Evolutionary conservation across 2,888 invertebrate species (phyloP).

Genomic region (Volucella inflata): DNA sequence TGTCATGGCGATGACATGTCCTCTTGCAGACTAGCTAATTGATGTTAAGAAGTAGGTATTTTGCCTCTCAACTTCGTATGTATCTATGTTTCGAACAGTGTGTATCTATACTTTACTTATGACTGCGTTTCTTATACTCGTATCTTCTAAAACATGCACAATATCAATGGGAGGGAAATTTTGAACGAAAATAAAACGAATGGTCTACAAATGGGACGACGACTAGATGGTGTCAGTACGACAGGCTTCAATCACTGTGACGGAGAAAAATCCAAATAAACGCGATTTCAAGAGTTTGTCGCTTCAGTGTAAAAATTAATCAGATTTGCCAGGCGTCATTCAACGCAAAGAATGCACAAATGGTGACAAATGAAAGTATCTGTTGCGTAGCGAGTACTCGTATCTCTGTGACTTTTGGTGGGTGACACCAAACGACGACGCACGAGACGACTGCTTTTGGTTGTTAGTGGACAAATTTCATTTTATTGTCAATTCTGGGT

Average conservation of each 20-base stretch:
- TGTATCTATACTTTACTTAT: constrained; percentile 4
- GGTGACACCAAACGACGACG: neutral
- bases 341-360: constrained; percentile 56
- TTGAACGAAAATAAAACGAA: neutral
- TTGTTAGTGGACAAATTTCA: constrained; percentile 5
- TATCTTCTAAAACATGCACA: constrained; percentile 9
- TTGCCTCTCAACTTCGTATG: constrained; percentile 31
- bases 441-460: neutral
- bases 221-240: constrained; percentile 43
- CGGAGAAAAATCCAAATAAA: constrained; percentile 59
- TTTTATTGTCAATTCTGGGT: constrained; percentile 40
- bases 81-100: neutral
- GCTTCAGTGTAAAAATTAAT: constrained; percentile 41
- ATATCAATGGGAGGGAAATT: no score
- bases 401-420: neutral
- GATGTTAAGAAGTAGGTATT: constrained; percentile 54
- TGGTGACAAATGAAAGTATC: constrained; percentile 33
- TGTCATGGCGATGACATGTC: constrained; percentile 68
- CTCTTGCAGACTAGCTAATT: constrained; percentile 50
- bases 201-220: neutral
- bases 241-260: constrained; percentile 63
- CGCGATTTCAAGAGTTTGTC: constrained; percentile 20
- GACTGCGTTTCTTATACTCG: neutral
- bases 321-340: constrained; percentile 54
- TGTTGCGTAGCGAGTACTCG: constrained; percentile 11